Conservation (phyloP, 2,888 invertebrate genomes). For the Halictus quadricinctus region DNA sequence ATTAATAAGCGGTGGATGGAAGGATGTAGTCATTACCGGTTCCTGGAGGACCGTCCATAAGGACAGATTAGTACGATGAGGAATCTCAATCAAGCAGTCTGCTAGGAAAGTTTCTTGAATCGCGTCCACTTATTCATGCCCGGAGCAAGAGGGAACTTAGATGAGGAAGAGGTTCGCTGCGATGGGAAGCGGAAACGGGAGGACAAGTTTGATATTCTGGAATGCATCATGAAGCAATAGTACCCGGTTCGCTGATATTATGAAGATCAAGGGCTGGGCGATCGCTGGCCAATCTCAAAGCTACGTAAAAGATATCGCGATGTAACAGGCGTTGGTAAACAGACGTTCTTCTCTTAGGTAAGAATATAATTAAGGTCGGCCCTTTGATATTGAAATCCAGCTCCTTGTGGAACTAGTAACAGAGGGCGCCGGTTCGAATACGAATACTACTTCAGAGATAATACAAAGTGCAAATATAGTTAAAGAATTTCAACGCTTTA, state of each 20-base stretch:
- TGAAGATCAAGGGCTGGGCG: constrained; percentile 14
- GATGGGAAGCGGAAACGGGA: constrained; percentile 7
- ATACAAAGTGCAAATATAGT: neutral
- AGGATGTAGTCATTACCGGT: constrained; percentile 49
- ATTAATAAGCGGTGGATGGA: constrained; percentile 50
- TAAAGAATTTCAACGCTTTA: neutral
- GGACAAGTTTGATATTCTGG: constrained; percentile 31
- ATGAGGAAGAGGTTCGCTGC: constrained; percentile 33
- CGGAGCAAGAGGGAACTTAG: constrained; percentile 56
- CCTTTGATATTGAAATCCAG: constrained; percentile 12
- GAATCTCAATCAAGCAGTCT: constrained; percentile 64
- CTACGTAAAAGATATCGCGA: neutral
- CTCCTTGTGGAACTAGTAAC: neutral
- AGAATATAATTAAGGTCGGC: neutral
- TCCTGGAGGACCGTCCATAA: constrained; percentile 50
- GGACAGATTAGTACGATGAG: constrained; percentile 58
- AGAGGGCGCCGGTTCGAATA: neutral
- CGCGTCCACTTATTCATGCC: constrained; percentile 72
- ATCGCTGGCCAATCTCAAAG: neutral
- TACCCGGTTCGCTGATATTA: constrained; percentile 24
- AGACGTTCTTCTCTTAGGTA: neutral
- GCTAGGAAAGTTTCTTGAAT: constrained; percentile 69
- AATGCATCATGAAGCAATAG: constrained; percentile 41
- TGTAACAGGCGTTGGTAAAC: neutral
- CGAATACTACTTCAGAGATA: neutral